Evolutionary conservation across 2,888 invertebrate genomes (phyloP).

Genomic region (Melieria picta): DNA sequence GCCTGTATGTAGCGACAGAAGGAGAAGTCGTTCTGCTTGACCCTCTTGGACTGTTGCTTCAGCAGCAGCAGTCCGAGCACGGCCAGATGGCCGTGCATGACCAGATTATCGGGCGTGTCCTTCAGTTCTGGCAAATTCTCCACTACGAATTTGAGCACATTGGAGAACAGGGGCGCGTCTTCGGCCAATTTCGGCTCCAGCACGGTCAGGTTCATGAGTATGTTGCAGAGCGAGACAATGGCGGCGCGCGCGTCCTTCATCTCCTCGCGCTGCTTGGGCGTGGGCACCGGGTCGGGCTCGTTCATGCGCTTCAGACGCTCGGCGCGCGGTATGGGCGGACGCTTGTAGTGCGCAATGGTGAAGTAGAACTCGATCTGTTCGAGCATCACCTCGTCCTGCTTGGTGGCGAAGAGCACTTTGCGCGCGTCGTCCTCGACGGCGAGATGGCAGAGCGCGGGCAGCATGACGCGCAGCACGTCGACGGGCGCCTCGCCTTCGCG

Average conservation of each 20-base stretch:
- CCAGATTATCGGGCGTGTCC: conserved; percentile 83
- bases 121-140: conserved; percentile 86
- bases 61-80: conserved; percentile 83
- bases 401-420: conserved; percentile 78
- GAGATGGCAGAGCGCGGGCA: conserved; percentile 91
- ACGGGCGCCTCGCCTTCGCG: conserved; percentile 69
- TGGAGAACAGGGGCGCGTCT: conserved; percentile 79
- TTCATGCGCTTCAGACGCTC: conserved; percentile 80
- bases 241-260: conserved; percentile 87
- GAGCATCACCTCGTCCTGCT: conserved; percentile 83
- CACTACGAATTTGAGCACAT: conserved; percentile 85
- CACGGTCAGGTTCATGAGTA: conserved; percentile 92
- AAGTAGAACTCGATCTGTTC: conserved; percentile 86
- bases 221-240: conserved; percentile 89
- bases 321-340: conserved; percentile 82
- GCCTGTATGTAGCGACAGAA: conserved; percentile 90
- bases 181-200: conserved; percentile 86
- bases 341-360: conserved; percentile 86
- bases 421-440: conserved; percentile 90
- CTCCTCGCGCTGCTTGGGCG: conserved; percentile 78
- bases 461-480: conserved; percentile 82
- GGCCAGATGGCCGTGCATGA: conserved; percentile 85
- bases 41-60: conserved; percentile 83
- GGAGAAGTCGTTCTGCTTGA: conserved; percentile 88
- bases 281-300: conserved; percentile 80